phyloP scores from a whole-genome alignment of 2,113 vertebrate genomes.

The Prionailurus viverrinus region DNA sequence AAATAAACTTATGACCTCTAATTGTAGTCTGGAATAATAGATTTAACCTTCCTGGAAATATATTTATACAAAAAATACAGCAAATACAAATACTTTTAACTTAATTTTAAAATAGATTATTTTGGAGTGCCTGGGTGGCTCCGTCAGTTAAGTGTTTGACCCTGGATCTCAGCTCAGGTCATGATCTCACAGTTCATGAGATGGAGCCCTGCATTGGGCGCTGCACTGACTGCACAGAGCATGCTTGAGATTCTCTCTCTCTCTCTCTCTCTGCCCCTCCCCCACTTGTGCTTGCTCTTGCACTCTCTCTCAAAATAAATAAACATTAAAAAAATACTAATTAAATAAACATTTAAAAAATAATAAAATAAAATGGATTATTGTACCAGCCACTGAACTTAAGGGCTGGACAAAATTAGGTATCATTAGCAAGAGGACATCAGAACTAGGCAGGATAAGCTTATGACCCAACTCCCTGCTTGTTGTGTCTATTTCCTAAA shows the following conservation, averaged over 20 bases:
- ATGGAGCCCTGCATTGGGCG: too few relatives aligned
- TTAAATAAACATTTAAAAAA: too few relatives aligned
- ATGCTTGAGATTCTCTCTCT: too few relatives aligned
- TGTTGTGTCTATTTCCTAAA: not conserved
- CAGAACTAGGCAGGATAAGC: not conserved
- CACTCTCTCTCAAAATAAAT: too few relatives aligned
- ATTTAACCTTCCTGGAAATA: conserved; percentile 29
- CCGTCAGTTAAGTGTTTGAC: too few relatives aligned
- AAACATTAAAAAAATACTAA: too few relatives aligned
- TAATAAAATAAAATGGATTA: not conserved
- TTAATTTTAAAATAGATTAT: conserved; percentile 13
- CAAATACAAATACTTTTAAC: conserved; percentile 30
- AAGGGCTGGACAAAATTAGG: not conserved
- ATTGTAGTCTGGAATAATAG: not conserved
- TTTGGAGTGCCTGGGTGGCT: not conserved
- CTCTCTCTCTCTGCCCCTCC: too few relatives aligned
- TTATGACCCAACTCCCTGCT: not conserved
- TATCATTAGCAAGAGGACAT: not conserved
- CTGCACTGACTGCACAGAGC: too few relatives aligned
- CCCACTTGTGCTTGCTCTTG: too few relatives aligned
- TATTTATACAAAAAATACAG: conserved; percentile 30
- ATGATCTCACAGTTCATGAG: too few relatives aligned
- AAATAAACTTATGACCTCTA: not conserved
- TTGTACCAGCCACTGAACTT: not conserved
- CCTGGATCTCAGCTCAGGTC: too few relatives aligned